These are phyloP conservation scores for Zaprionus taronus DNA, from an alignment of 1,140 invertebrate genomes.

Conservation along the genomic window DNA sequence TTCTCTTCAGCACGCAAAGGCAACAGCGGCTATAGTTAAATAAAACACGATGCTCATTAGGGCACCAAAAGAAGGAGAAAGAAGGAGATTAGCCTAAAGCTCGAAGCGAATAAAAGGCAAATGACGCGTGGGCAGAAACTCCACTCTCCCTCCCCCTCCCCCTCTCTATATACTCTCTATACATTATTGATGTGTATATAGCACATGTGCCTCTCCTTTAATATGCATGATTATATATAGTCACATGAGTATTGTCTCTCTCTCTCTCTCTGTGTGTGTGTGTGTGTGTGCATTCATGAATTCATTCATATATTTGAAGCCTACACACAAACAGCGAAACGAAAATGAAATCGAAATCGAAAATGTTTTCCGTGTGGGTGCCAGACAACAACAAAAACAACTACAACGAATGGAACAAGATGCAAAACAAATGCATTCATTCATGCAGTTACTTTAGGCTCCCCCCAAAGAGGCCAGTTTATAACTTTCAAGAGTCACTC, in stretches of 20 bases:
- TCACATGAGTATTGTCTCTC: neutral
- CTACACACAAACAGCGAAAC: constrained; percentile 62
- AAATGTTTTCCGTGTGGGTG: constrained; percentile 63
- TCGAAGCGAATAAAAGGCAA: constrained; percentile 28
- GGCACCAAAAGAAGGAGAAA: constrained; percentile 2
- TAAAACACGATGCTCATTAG: constrained; percentile 55
- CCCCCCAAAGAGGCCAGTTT: constrained; percentile 29
- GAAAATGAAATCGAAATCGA: constrained; percentile 54
- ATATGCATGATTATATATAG: constrained; percentile 15
- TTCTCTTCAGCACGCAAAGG: constrained; percentile 26
- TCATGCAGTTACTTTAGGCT: constrained; percentile 41
- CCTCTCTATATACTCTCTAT: neutral
- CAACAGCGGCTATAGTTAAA: constrained; percentile 32
- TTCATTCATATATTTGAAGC: constrained; percentile 59
- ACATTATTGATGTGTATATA: constrained; percentile 20
- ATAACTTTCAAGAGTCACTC: constrained; percentile 39
- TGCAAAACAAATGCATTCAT: constrained; percentile 61
- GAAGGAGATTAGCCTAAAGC: constrained; percentile 32
- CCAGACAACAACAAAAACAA: constrained; percentile 36
- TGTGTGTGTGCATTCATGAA: constrained; percentile 36
- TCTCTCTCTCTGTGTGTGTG: neutral
- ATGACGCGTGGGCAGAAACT: constrained; percentile 42
- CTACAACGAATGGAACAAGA: constrained; percentile 22
- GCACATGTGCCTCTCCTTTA: constrained; percentile 54
- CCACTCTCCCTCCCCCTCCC: neutral